A percentile compares a stretch with the other conserved stretches of the same genome.
phyloP scores from a whole-genome alignment of 35 echinoderm and acorn worm genomes.

The Patiria miniata region DNA sequence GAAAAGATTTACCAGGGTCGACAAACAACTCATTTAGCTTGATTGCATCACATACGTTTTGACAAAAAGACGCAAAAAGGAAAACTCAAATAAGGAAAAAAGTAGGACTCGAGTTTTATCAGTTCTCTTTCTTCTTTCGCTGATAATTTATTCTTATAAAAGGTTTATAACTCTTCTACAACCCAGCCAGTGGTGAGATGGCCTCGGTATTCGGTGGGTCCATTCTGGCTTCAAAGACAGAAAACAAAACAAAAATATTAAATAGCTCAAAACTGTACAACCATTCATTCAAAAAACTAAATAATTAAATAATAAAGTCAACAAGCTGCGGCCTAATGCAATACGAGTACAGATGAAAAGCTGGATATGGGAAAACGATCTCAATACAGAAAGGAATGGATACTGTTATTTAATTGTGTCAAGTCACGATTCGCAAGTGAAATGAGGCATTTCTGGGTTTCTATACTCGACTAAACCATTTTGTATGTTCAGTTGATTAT shows the following conservation, averaged over 20 bases:
- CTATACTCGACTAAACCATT: too few relatives aligned
- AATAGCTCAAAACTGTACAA: slow-evolving; percentile 30
- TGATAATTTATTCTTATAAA: slow-evolving; percentile 35
- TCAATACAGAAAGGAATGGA: too few relatives aligned
- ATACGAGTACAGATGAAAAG: not conserved
- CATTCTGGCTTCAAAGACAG: slow-evolving; percentile 4
- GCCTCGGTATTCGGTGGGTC: not conserved
- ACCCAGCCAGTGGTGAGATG: not conserved
- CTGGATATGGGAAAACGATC: too few relatives aligned
- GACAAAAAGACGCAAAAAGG: too few relatives aligned
- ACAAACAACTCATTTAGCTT: too few relatives aligned
- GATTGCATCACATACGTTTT: too few relatives aligned
- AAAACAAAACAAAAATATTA: slow-evolving; percentile 20
- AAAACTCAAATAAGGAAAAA: too few relatives aligned
- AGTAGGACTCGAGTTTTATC: not conserved
- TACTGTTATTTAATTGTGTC: too few relatives aligned
- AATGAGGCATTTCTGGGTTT: too few relatives aligned
- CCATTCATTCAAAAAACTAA: slow-evolving; percentile 1
- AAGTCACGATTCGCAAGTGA: too few relatives aligned
- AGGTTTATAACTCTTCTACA: slow-evolving; percentile 18
- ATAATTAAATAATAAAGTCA: not conserved
- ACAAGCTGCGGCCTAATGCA: not conserved
- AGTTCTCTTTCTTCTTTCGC: not conserved
- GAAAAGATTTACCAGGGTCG: too few relatives aligned
- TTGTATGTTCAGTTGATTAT: too few relatives aligned